phyloP scores from a whole-genome alignment of 2,888 invertebrate genomes.

The Drosophila meridionalis region DNA sequence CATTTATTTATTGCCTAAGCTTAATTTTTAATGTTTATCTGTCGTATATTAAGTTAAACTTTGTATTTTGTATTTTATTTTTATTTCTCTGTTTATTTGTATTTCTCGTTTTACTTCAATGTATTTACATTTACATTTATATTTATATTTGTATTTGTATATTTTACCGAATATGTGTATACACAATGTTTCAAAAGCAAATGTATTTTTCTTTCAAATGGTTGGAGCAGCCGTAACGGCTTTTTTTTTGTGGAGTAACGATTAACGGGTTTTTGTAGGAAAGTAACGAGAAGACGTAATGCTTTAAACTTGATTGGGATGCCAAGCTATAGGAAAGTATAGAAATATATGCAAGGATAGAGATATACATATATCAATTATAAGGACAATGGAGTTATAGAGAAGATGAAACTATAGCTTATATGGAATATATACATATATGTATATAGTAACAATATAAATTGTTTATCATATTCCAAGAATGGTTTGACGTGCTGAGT shows the following conservation, averaged over 20 bases:
- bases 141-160: neutral
- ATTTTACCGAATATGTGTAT: constrained; percentile 17
- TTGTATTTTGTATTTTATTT: constrained; percentile 53
- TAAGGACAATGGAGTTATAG: neutral
- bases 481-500: too few relatives aligned
- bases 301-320: neutral
- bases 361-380: neutral
- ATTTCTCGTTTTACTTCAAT: neutral
- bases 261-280: neutral
- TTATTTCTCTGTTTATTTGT: neutral
- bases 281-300: neutral
- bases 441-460: too few relatives aligned
- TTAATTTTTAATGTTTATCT: constrained; percentile 17
- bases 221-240: neutral
- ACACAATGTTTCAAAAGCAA: constrained; percentile 15
- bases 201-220: constrained; percentile 22
- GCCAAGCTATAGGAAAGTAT: neutral
- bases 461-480: too few relatives aligned
- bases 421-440: neutral
- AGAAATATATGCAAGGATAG: neutral
- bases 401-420: neutral
- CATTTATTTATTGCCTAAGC: constrained; percentile 36
- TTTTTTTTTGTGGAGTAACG: neutral
- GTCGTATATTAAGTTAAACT: constrained; percentile 30
- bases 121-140: neutral